Conservation (phyloP, 2,888 invertebrate genomes). For the Bhutanitis thaidina region DNA sequence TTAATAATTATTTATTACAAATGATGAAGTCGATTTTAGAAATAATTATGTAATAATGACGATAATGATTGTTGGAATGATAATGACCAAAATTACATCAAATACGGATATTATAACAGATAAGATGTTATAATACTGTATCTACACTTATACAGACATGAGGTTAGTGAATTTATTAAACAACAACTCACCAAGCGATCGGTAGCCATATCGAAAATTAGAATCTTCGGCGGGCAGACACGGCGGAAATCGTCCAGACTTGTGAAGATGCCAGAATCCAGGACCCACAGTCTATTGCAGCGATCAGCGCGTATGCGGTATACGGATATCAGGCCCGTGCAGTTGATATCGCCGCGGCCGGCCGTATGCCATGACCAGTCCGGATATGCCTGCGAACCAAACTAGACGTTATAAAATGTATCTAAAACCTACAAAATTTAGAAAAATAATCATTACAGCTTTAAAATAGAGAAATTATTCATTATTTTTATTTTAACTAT, state of each 20-base stretch:
- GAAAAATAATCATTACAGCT: no score
- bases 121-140: no score
- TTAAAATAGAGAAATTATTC: no score
- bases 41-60: no score
- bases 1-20: no score
- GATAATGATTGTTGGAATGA: no score
- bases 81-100: no score
- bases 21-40: no score
- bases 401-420: neutral
- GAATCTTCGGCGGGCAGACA: conserved; percentile 88
- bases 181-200: conserved; percentile 80
- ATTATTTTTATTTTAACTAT: no score
- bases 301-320: conserved; percentile 87
- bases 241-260: conserved; percentile 83
- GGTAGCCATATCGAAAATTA: conserved; percentile 88
- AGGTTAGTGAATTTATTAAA: no score
- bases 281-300: conserved; percentile 91
- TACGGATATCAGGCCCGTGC: conserved; percentile 88
- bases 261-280: conserved; percentile 88
- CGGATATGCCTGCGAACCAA: conserved; percentile 81
- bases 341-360: conserved; percentile 85
- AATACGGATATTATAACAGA: no score
- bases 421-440: neutral
- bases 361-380: conserved; percentile 89
- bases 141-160: no score